A percentile compares a stretch with the other conserved stretches of the same genome.
Evolutionary conservation across 2,797 vertebrate species (phyloP).

Genomic region (Silurus aristotelis): DNA sequence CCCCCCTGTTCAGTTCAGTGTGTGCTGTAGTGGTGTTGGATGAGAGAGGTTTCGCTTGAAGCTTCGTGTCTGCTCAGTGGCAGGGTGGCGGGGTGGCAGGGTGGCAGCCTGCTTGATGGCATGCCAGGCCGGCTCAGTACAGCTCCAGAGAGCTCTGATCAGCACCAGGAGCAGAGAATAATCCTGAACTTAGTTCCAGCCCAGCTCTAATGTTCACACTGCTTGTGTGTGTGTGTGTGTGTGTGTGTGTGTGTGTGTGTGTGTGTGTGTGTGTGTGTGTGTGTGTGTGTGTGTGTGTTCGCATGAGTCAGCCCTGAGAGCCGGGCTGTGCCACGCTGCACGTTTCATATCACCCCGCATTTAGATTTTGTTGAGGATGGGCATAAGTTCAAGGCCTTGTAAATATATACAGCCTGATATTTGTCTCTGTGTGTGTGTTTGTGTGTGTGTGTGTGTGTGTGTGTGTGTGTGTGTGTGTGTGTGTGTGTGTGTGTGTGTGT

Average conservation of each 20-base stretch:
- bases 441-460: neutral
- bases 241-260: neutral
- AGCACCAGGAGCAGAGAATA: conserved; percentile 9
- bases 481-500: neutral
- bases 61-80: too few relatives aligned
- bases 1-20: neutral
- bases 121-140: too few relatives aligned
- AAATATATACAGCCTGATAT: neutral
- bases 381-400: conserved; percentile 4
- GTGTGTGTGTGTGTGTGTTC: conserved; percentile 1
- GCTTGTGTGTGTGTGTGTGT: neutral
- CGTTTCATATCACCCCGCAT: conserved; percentile 10
- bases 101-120: too few relatives aligned
- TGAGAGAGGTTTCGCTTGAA: neutral
- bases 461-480: neutral
- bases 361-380: conserved; percentile 7
- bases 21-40: neutral
- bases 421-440: conserved; percentile 8
- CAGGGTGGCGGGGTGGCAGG: too few relatives aligned
- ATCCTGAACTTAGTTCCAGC: neutral
- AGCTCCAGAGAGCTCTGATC: conserved; percentile 12
- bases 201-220: neutral
- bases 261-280: conserved; percentile 15
- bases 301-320: neutral
- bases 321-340: neutral